Base-by-base conservation (phyloP, 1,140 invertebrate genomes). In the Oncopeltus fasciatus region DNA sequence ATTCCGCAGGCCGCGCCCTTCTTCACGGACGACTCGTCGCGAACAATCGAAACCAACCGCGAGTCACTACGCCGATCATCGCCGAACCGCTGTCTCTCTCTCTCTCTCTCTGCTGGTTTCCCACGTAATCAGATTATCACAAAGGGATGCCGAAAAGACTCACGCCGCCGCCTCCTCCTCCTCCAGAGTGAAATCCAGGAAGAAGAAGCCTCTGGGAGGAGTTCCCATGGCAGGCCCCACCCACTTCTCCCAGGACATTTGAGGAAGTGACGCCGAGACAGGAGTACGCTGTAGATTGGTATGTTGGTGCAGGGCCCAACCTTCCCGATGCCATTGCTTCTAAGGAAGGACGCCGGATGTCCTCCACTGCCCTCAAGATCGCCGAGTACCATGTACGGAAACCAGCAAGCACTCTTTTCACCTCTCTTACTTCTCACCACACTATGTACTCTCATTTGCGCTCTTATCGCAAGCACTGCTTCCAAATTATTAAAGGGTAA, bases 361-460 rank as follows among this genome's bases (percentile, higher is more conserved):
- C 49, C 49, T 53, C 24, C 2, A 38, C 18, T 53, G 21, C 49
- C 5, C 1, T 24, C 5, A 14, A 53, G 49, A 53, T 20, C 20
- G 24, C 20, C 49, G 2, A 46, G 21, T n/a, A 1, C 49, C 49
- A 53, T 53, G 49, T 53, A 53, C 49, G 49, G 49, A 2, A 53
- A 53, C 49, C n/a, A 18, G 49, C 49, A 59, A 20, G 28, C 38
- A 29, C 38, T 38, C 21, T 38, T 59, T 31, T 33, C 57, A 14
- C 31, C 57, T 2, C 21, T 44, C 33, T 33, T 59, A 12, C 20
- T 59, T 2, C 43, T 31, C 57, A 20, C 38, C 12, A 43, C 57
- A 29, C 43, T 33, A n/a, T 59, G 31, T 33, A 59, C 31, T 20
- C 57, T 59, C 33, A n/a, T 44, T 8, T 59, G 38, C 26, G 57